phyloP scores from a whole-genome alignment of 2,888 invertebrate genomes.

The Lepidocyrtoides sp. region DNA sequence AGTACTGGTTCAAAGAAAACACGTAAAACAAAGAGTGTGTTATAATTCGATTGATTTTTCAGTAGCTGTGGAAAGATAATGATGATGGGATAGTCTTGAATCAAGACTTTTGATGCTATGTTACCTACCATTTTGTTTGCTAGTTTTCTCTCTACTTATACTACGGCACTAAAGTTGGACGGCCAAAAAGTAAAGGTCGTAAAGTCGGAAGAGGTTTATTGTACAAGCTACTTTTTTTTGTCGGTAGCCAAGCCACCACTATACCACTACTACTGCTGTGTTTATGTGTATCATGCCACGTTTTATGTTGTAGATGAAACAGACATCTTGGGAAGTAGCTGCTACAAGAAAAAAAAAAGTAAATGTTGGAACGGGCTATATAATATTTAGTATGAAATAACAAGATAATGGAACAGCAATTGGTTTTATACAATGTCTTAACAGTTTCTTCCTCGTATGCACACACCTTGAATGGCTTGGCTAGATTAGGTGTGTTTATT shows the following conservation, averaged over 20 bases:
- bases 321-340: background rate
- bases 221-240: background rate
- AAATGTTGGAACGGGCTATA: background rate
- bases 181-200: constrained; percentile 25
- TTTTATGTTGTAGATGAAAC: constrained; percentile 9
- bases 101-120: too few relatives aligned
- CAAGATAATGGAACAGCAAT: too few relatives aligned
- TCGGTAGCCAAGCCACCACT: background rate
- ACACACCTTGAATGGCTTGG: background rate
- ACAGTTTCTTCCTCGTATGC: background rate
- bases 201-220: constrained; percentile 29
- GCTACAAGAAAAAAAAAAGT: background rate
- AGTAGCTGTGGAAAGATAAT: background rate
- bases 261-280: background rate
- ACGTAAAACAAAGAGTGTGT: background rate
- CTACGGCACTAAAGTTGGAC: background rate
- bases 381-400: background rate
- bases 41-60: constrained; percentile 16
- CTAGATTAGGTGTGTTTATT: background rate
- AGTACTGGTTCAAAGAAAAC: background rate
- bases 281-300: background rate
- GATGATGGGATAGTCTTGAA: too few relatives aligned
- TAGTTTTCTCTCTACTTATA: background rate
- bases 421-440: too few relatives aligned
- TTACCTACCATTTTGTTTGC: background rate